Conservation (phyloP, 2,888 invertebrate species). For the Protophormia terraenovae region DNA sequence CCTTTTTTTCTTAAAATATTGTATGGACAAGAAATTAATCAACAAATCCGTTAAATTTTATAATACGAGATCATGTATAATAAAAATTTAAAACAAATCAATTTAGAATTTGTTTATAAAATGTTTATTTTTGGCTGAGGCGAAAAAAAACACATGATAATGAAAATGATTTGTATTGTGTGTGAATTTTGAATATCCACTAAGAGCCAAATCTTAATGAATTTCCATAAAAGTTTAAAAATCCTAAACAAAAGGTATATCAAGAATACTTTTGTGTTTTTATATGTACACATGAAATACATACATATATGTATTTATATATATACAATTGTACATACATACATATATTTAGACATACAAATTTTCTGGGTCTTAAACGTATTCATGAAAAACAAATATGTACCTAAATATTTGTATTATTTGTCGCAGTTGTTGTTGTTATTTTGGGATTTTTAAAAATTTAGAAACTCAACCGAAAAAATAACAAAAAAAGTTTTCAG, state of each 20-base stretch:
- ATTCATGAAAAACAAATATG: conserved; percentile 14
- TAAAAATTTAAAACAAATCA: neutral
- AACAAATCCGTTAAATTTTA: neutral
- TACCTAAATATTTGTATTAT: conserved; percentile 14
- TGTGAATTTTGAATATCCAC: neutral
- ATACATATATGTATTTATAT: neutral
- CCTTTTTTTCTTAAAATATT: too few species aligned
- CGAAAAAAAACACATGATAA: neutral
- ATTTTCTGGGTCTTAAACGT: conserved; percentile 31
- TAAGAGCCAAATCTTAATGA: neutral
- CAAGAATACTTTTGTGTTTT: neutral
- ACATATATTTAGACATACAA: neutral
- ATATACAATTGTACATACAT: neutral
- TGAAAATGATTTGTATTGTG: neutral
- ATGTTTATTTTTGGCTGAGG: conserved; percentile 12
- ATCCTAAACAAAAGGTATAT: conserved; percentile 4
- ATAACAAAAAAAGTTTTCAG: conserved; percentile 48
- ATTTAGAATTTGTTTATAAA: neutral
- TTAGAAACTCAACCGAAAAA: conserved; percentile 2
- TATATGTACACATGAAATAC: neutral
- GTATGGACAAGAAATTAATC: neutral
- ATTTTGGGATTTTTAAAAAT: too few species aligned
- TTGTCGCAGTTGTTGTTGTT: too few species aligned
- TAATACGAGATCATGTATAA: neutral
- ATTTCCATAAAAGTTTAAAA: conserved; percentile 58